phyloP scores from a whole-genome alignment of 2,888 invertebrate genomes.

The Carabus problematicus region DNA sequence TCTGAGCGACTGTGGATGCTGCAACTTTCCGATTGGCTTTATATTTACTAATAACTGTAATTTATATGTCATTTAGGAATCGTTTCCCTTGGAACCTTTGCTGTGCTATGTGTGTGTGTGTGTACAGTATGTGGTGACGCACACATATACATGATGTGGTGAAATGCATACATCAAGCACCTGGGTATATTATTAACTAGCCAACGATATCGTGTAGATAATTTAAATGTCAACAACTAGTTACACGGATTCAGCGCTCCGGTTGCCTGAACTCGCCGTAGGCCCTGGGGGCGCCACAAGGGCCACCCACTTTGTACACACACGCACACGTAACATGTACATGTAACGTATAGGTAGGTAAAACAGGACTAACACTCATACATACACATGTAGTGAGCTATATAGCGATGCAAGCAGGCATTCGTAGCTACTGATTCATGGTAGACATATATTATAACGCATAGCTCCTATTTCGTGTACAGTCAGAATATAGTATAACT shows the following conservation, averaged over 20 bases:
- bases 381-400: no score
- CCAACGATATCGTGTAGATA: slow-evolving; percentile 49
- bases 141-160: no score
- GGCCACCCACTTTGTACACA: slow-evolving; percentile 47
- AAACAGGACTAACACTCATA: no score
- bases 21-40: slow-evolving; percentile 35
- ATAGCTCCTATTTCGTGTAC: no score
- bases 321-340: neutral
- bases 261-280: slow-evolving; percentile 13
- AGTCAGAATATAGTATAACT: no score
- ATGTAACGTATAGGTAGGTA: no score
- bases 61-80: slow-evolving; percentile 43
- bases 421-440: no score
- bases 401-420: no score
- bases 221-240: slow-evolving; percentile 51
- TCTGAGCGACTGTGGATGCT: slow-evolving; percentile 17
- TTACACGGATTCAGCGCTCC: slow-evolving; percentile 46
- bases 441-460: no score
- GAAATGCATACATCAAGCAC: no score
- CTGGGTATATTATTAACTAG: slow-evolving; percentile 47
- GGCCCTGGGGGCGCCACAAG: slow-evolving; percentile 23
- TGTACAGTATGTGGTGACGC: neutral
- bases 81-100: slow-evolving; percentile 16
- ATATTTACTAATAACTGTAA: slow-evolving; percentile 40
- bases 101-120: slow-evolving; percentile 4